Evolutionary conservation across 2,797 vertebrate genomes (phyloP).

Genomic region (Steatocranus sp.): DNA sequence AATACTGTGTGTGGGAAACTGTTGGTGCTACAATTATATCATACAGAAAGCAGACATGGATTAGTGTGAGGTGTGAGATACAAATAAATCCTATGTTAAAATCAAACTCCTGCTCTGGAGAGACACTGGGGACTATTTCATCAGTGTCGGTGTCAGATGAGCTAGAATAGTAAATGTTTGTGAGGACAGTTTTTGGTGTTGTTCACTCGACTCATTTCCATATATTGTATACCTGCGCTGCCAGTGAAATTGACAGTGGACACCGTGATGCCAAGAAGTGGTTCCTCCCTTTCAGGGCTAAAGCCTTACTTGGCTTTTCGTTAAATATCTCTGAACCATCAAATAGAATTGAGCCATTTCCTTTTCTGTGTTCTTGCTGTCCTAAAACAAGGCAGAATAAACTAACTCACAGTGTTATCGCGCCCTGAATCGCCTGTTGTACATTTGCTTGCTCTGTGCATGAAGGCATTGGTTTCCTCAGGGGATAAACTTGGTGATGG

Average conservation of each 20-base stretch:
- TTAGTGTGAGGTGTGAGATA: background rate
- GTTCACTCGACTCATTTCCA: background rate
- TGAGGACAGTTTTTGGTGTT: background rate
- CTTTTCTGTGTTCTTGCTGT: background rate
- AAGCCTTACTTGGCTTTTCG: background rate
- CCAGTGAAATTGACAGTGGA: background rate
- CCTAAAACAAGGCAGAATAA: background rate
- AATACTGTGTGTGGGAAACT: background rate
- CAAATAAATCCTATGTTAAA: background rate
- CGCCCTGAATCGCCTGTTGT: background rate
- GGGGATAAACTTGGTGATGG: conserved; percentile 13
- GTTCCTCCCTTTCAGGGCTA: rapidly evolving
- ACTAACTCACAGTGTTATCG: conserved; percentile 26
- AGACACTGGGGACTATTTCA: background rate
- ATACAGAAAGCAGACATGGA: background rate
- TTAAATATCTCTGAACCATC: background rate
- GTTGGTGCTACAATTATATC: background rate
- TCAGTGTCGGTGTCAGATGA: background rate
- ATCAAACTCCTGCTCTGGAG: background rate
- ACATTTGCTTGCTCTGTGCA: conserved; percentile 4
- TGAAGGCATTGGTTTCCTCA: background rate
- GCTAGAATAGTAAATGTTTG: background rate
- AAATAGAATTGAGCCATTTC: background rate
- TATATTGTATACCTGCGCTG: background rate
- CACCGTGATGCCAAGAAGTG: background rate